phyloP scores from a whole-genome alignment of 2,113 vertebrate genomes.

The Tonatia bakeri region DNA sequence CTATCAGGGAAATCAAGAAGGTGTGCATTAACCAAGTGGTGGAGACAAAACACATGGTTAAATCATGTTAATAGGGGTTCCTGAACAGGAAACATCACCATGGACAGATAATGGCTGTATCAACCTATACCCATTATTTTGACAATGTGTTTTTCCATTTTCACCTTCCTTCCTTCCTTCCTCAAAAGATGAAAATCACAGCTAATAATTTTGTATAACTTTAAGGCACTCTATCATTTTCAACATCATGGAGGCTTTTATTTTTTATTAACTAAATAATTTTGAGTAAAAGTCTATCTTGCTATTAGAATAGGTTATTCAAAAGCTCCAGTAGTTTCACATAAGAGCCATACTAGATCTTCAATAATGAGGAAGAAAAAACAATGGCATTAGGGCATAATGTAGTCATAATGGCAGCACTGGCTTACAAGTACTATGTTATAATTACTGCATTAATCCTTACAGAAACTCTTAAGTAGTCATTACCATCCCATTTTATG shows the following conservation, averaged over 20 bases:
- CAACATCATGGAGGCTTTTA: background rate
- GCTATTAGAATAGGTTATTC: background rate
- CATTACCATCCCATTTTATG: background rate
- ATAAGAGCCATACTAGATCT: background rate
- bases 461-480: background rate
- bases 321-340: background rate
- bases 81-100: background rate
- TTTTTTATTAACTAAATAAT: background rate
- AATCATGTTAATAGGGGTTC: background rate
- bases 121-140: background rate
- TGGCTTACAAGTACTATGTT: background rate
- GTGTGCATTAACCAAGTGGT: background rate
- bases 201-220: background rate
- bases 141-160: background rate
- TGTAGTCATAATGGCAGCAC: background rate
- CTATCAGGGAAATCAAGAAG: background rate
- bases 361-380: background rate
- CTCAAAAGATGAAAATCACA: background rate
- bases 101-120: background rate
- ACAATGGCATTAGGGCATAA: background rate
- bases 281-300: background rate
- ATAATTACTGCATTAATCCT: background rate
- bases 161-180: constrained; percentile 3
- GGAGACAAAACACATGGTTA: background rate
- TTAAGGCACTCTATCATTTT: background rate